These are phyloP conservation scores for Syncerus caffer DNA, from an alignment of 2,797 vertebrate species.

Conservation along the genomic window DNA sequence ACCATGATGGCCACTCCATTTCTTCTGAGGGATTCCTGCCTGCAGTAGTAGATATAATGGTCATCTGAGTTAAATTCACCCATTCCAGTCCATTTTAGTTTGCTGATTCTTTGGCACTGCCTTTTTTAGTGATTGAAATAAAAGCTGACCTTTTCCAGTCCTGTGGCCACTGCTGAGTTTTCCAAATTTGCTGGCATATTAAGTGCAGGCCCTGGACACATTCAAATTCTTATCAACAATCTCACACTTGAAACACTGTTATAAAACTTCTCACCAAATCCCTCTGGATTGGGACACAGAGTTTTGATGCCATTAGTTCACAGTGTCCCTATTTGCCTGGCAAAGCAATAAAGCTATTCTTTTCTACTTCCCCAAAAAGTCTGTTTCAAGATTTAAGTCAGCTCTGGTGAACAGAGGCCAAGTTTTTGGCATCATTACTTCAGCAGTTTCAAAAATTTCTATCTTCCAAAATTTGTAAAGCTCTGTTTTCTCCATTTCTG, in stretches of 20 bases:
- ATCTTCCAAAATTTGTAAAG: not conserved
- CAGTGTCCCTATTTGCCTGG: not conserved
- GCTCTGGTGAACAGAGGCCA: not conserved
- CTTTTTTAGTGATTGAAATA: not conserved
- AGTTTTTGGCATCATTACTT: not conserved
- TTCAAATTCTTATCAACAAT: not conserved
- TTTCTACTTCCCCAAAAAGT: not conserved
- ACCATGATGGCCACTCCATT: too few species aligned
- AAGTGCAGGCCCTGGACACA: not conserved
- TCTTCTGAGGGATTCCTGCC: too few species aligned
- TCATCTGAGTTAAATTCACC: too few species aligned
- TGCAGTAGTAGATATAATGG: too few species aligned
- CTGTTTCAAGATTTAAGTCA: not conserved
- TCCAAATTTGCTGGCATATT: not conserved
- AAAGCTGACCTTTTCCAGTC: not conserved
- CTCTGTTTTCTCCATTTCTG: not conserved
- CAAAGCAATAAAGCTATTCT: not conserved
- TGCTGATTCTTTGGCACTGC: not conserved
- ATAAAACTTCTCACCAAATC: not conserved
- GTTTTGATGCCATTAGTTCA: not conserved
- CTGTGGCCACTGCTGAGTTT: not conserved
- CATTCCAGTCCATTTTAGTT: too few species aligned
- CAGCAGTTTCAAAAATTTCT: not conserved
- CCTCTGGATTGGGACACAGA: not conserved
- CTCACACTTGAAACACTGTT: not conserved